Evolutionary conservation across 2,113 vertebrate species (phyloP), one percentile per base, ranked within the genome.

Genomic region (Dipodomys ordii): DNA sequence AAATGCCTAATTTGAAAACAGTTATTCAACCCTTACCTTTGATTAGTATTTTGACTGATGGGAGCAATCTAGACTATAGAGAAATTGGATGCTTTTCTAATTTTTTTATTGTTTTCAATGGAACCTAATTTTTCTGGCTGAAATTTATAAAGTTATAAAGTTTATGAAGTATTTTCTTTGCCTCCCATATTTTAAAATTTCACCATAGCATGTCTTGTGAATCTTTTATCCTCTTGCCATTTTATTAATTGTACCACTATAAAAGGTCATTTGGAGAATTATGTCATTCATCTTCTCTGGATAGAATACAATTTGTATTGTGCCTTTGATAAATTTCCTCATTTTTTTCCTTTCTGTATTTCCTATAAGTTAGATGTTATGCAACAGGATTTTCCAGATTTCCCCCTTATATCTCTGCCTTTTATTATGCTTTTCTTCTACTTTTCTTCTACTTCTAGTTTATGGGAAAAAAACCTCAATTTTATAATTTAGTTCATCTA

Each of bases 401-500:
- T 53, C 39, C 4, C 27, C 84, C 3, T 13, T 57, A 23, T 65
- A 62, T 90, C 82, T 72, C n/a, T 74, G 13, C 62, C 13, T 35
- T 53, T 62, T 53, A 27, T 64, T 73, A 27, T 32, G 39, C 64
- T 76, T 76, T 19, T 35, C 85, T 86, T 93, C 6, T 65, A 12
- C 64, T 76, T 76, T 19, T 35, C 85, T 86, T 93, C 6, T 65
- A 12, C 90, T 86, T n/a, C 5, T 72, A 57, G 23, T 82, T 25
- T 87, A n/a, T 77, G 19, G 19, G 10, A 88, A 67, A 11, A 46
- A 83, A 83, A n/a, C 7, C 16, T 93, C 19, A 77, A 27, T 60
- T 83, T 85, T 83, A n/a, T 68, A 8, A 90, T 93, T 67, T 13
- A 90, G 9, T 32, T 65, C 9, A 65, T 91, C 60, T 87, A 39